Conservation (phyloP, 2,888 invertebrate species). For the Odiellus spinosus region DNA sequence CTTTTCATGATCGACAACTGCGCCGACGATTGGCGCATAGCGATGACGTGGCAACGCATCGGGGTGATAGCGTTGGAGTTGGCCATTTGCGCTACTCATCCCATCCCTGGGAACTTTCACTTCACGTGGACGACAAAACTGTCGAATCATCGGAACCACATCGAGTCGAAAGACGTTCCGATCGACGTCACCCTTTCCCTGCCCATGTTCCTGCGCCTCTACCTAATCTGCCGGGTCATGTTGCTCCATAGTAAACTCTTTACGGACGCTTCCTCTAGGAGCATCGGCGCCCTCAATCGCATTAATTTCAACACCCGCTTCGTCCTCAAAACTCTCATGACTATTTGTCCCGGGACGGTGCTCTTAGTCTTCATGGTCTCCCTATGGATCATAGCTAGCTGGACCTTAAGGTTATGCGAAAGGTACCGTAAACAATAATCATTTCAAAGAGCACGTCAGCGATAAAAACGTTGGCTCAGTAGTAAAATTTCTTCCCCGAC, state of each 20-base stretch:
- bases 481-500: no score
- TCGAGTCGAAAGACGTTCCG: conserved; percentile 46
- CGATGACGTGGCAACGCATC: conserved; percentile 96
- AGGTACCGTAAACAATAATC: no score
- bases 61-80: conserved; percentile 82
- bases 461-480: no score
- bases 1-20: conserved; percentile 99
- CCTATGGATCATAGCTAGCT: conserved; percentile 97
- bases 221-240: conserved; percentile 99
- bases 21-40: conserved; percentile 99
- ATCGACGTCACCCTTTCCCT: conserved; percentile 93
- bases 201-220: conserved; percentile 98
- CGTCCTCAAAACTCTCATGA: conserved; percentile 97
- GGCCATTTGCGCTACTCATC: conserved; percentile 91
- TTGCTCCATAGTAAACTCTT: conserved; percentile 97
- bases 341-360: conserved; percentile 96
- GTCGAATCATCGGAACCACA: conserved; percentile 48
- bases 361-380: conserved; percentile 98
- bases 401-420: conserved; percentile 97
- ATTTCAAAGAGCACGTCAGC: no score
- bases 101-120: conserved; percentile 88
- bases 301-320: conserved; percentile 90
- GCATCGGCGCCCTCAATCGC: conserved; percentile 91
- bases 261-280: conserved; percentile 96
- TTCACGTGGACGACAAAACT: conserved; percentile 93